Evolutionary conservation across 1,140 invertebrate genomes (phyloP).

Genomic region (Battus philenor): DNA sequence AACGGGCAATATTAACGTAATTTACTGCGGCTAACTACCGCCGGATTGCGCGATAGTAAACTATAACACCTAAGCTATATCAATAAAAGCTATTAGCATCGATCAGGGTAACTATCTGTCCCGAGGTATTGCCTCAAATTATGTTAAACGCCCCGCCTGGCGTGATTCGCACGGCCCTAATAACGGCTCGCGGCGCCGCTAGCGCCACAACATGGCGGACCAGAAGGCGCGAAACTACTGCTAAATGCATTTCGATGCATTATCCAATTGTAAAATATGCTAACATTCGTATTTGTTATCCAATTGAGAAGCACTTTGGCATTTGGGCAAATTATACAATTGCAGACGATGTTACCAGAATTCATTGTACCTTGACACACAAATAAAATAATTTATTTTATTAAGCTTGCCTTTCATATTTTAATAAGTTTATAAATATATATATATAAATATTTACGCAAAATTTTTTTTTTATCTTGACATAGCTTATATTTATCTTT

Average conservation of each 20-base stretch:
- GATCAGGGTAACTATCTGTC: conserved; percentile 63
- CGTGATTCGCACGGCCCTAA: conserved; percentile 29
- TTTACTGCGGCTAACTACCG: conserved; percentile 50
- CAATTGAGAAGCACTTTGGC: background rate
- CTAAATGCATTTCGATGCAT: conserved; percentile 1
- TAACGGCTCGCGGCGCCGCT: conserved; percentile 26
- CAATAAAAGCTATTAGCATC: conserved; percentile 71
- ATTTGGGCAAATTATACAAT: conserved; percentile 1
- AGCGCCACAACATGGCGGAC: conserved; percentile 26
- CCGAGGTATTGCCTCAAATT: conserved; percentile 54
- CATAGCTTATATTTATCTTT: no score
- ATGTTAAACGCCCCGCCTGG: conserved; percentile 49
- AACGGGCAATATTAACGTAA: conserved; percentile 59
- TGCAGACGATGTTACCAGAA: background rate
- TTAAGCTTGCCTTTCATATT: no score
- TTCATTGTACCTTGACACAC: background rate
- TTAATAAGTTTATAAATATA: no score
- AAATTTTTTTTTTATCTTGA: no score
- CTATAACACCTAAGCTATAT: conserved; percentile 65
- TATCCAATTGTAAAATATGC: conserved; percentile 6
- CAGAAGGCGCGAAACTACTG: conserved; percentile 7
- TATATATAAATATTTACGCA: no score
- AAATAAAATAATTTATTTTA: no score
- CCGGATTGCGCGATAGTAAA: conserved; percentile 35
- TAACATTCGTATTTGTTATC: conserved; percentile 2